A percentile compares a stretch with the other conserved stretches of the same genome.
Conservation (phyloP, 2,797 vertebrate species). For the Rhodeus uyekii region DNA sequence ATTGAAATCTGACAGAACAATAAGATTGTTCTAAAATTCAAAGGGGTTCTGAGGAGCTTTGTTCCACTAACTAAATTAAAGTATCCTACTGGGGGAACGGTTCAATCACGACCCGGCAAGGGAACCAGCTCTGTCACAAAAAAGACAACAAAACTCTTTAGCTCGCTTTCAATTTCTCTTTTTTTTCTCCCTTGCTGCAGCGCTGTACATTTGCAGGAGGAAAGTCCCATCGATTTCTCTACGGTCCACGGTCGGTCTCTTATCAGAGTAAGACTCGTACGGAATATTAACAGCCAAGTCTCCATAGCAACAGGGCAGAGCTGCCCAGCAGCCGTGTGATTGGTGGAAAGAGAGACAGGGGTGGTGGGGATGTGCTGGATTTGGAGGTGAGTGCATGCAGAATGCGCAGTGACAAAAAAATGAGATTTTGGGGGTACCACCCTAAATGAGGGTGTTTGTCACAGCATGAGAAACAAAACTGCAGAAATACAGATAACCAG, state of each 20-base stretch:
- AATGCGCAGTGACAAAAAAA: slow-evolving; percentile 30
- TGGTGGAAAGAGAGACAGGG: slow-evolving; percentile 62
- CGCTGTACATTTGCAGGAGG: slow-evolving; percentile 58
- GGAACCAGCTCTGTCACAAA: slow-evolving; percentile 33
- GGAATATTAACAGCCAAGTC: slow-evolving; percentile 82
- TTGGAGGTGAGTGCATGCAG: slow-evolving; percentile 52
- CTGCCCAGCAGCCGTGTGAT: slow-evolving; percentile 67
- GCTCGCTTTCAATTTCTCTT: slow-evolving; percentile 38
- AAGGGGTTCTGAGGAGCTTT: slow-evolving; percentile 8
- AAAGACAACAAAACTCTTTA: slow-evolving; percentile 34
- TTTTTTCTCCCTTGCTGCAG: slow-evolving; percentile 34
- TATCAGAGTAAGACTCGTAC: slow-evolving; percentile 69
- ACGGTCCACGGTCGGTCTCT: slow-evolving; percentile 60
- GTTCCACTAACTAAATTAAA: slow-evolving; percentile 30
- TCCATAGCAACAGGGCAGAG: slow-evolving; percentile 78
- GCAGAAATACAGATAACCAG: background rate
- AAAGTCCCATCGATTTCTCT: slow-evolving; percentile 75
- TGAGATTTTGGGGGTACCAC: background rate
- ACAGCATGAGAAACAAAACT: background rate
- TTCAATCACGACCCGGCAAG: slow-evolving; percentile 1
- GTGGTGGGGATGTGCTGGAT: slow-evolving; percentile 39
- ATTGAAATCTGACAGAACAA: background rate
- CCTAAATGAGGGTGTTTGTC: background rate
- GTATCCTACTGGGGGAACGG: background rate
- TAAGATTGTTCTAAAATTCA: slow-evolving; percentile 18